phyloP scores from a whole-genome alignment of 2,888 invertebrate species.

The Cheilosia vernalis region DNA sequence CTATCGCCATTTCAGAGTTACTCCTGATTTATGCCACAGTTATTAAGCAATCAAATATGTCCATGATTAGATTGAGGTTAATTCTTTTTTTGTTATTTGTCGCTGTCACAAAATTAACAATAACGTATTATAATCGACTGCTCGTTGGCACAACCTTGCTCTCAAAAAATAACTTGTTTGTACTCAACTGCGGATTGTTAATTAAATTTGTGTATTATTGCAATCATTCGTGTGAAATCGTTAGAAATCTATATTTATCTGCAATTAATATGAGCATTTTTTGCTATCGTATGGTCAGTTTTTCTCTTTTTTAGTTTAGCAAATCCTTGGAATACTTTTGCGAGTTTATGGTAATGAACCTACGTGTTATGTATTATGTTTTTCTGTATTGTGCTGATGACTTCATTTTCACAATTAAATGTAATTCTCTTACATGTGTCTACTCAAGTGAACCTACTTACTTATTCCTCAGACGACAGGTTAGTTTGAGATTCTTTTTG shows the following conservation, averaged over 20 bases:
- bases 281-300: not conserved
- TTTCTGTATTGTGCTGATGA: not conserved
- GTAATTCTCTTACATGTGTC: not conserved
- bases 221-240: not conserved
- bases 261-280: not conserved
- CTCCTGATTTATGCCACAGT: too few species aligned
- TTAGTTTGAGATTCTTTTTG: not conserved
- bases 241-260: not conserved
- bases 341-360: not conserved
- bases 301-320: not conserved
- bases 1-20: too few species aligned
- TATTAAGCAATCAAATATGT: too few species aligned
- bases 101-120: not conserved
- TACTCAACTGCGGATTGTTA: not conserved
- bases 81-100: not conserved
- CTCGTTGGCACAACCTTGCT: slow-evolving; percentile 2
- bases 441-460: not conserved
- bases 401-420: not conserved
- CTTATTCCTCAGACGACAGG: not conserved
- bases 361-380: not conserved
- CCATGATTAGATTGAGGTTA: not conserved
- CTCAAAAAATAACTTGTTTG: not conserved
- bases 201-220: not conserved
- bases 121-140: not conserved
- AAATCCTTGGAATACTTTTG: slow-evolving; percentile 3